Percentiles rank a stretch among this genome's conserved stretches.
Evolutionary conservation across 2,888 invertebrate genomes (phyloP).

Genomic region (Orthosia cruda): DNA sequence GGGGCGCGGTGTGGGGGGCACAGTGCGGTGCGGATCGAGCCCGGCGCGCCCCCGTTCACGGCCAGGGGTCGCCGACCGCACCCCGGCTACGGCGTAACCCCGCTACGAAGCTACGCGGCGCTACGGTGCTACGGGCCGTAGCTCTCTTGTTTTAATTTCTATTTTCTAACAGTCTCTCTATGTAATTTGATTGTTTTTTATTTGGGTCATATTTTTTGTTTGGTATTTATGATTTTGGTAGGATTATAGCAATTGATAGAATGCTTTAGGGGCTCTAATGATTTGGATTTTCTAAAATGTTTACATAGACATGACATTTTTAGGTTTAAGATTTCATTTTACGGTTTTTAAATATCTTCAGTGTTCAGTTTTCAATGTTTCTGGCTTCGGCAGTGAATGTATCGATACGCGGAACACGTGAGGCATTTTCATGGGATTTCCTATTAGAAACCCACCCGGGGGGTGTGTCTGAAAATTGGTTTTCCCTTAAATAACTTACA

Average conservation of each 20-base stretch:
- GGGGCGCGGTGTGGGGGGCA: slow-evolving; percentile 44
- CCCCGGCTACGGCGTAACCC: slow-evolving; percentile 89
- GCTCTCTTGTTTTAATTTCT: slow-evolving; percentile 84
- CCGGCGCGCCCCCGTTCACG: slow-evolving; percentile 90
- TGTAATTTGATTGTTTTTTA: slow-evolving; percentile 78
- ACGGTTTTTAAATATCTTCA: no score
- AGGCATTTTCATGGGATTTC: slow-evolving; percentile 28
- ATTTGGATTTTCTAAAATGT: no score
- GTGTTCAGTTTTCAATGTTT: not conserved
- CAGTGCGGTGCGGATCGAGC: slow-evolving; percentile 74
- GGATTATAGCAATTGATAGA: slow-evolving; percentile 25
- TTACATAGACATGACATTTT: no score
- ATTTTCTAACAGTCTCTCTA: slow-evolving; percentile 60
- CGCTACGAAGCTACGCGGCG: slow-evolving; percentile 84
- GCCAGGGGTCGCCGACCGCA: slow-evolving; percentile 92
- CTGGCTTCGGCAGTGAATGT: not conserved
- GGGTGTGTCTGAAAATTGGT: slow-evolving; percentile 28
- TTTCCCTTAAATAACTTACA: slow-evolving; percentile 9
- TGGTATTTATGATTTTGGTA: slow-evolving; percentile 27
- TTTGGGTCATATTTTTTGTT: slow-evolving; percentile 81
- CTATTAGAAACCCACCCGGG: not conserved
- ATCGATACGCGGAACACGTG: not conserved
- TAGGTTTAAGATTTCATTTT: no score
- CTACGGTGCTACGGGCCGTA: slow-evolving; percentile 85
- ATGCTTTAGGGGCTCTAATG: not conserved